Evolutionary conservation across 2,888 invertebrate genomes (phyloP).

Genomic region (Scotopteryx bipunctaria): DNA sequence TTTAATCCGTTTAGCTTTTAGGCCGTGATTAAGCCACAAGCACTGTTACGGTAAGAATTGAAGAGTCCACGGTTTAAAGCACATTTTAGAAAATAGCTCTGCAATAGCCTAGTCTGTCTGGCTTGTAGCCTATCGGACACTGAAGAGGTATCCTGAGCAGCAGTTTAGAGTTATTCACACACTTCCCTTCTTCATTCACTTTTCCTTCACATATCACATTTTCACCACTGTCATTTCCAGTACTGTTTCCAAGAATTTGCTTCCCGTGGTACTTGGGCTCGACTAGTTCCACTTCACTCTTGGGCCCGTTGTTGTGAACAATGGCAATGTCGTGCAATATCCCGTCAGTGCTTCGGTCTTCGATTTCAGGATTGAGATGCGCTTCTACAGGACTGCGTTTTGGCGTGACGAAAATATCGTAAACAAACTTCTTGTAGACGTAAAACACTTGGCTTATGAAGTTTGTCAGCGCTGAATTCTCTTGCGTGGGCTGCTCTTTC

Average conservation of each 20-base stretch:
- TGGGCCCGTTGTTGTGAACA: constrained; percentile 45
- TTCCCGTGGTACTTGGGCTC: constrained; percentile 61
- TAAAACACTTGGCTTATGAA: constrained; percentile 55
- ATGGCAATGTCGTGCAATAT: constrained; percentile 29
- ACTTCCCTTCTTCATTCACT: constrained; percentile 49
- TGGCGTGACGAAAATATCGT: constrained; percentile 42
- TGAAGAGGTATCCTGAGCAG: constrained; percentile 65
- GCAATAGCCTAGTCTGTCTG: constrained; percentile 63
- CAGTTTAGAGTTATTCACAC: constrained; percentile 57
- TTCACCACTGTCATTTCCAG: constrained; percentile 26
- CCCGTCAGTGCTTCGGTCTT: constrained; percentile 24
- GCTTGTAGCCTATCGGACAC: constrained; percentile 65
- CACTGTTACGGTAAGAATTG: too few species aligned
- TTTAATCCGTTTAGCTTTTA: too few species aligned
- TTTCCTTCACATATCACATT: constrained; percentile 49
- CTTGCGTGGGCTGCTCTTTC: constrained; percentile 26
- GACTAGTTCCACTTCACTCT: constrained; percentile 65
- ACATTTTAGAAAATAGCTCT: constrained; percentile 47
- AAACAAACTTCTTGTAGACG: constrained; percentile 60
- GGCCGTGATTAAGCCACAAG: too few species aligned
- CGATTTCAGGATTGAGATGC: constrained; percentile 10
- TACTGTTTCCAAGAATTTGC: constrained; percentile 8
- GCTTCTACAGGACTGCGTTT: background rate
- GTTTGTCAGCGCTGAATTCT: constrained; percentile 45
- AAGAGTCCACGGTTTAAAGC: too few species aligned